Evolutionary conservation across 2,113 vertebrate genomes (phyloP).

Genomic region (Orcinus orca): DNA sequence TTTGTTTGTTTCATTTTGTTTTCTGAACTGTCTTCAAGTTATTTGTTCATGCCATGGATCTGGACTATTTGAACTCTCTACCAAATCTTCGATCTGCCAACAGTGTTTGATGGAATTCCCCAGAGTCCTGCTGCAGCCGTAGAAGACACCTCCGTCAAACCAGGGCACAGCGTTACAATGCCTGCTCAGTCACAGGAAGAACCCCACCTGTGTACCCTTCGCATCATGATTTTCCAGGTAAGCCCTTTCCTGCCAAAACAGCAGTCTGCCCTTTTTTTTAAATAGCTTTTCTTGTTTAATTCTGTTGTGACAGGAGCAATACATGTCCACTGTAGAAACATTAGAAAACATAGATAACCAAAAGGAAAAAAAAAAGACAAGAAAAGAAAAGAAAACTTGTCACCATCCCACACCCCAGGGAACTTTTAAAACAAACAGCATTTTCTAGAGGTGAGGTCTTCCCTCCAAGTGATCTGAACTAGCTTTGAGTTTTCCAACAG

Average conservation of each 20-base stretch:
- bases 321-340: not conserved
- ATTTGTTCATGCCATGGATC: not conserved
- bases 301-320: not conserved
- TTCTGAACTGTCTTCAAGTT: not conserved
- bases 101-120: not conserved
- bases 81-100: not conserved
- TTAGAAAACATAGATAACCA: slow-evolving; percentile 33
- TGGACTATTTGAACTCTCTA: not conserved
- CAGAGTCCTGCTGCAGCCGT: not conserved
- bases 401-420: not conserved
- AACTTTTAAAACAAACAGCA: not conserved
- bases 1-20: not conserved
- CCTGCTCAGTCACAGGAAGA: not conserved
- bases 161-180: not conserved
- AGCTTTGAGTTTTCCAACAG: slow-evolving; percentile 17
- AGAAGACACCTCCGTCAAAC: not conserved
- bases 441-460: not conserved
- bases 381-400: not conserved
- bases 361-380: not conserved
- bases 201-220: accelerated
- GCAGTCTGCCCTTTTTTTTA: not conserved
- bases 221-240: not conserved
- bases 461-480: not conserved
- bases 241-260: not conserved
- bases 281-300: not conserved